Conservation (phyloP, 2,888 invertebrate species). For the Tribolium freemani region DNA sequence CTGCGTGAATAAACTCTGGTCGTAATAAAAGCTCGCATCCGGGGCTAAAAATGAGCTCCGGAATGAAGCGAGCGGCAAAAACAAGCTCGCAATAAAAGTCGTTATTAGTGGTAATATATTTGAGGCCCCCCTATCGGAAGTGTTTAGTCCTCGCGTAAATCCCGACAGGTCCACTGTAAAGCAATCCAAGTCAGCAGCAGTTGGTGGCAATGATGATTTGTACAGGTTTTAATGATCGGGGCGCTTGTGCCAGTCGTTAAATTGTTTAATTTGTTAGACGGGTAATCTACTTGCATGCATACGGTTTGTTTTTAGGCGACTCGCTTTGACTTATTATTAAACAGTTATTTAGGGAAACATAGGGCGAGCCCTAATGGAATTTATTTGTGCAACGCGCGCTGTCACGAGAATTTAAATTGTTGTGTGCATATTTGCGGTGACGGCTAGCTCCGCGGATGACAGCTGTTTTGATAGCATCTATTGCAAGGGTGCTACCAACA, state of each 20-base stretch:
- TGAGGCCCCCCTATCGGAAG: slow-evolving; percentile 56
- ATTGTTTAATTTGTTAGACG: slow-evolving; percentile 12
- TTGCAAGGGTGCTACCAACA: not conserved
- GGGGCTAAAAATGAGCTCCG: slow-evolving; percentile 46
- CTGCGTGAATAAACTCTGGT: slow-evolving; percentile 31
- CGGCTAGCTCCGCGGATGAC: slow-evolving; percentile 8
- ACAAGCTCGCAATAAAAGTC: slow-evolving; percentile 56
- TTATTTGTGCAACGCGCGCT: slow-evolving; percentile 30
- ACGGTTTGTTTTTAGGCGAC: slow-evolving; percentile 26
- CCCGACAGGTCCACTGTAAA: slow-evolving; percentile 61
- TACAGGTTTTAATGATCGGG: slow-evolving; percentile 64
- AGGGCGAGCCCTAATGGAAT: slow-evolving; percentile 27
- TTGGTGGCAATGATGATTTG: slow-evolving; percentile 66
- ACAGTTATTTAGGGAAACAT: slow-evolving; percentile 33
- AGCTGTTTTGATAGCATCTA: slow-evolving; percentile 1
- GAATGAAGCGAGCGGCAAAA: slow-evolving; percentile 49
- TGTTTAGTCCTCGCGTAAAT: slow-evolving; percentile 64
- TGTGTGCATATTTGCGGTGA: slow-evolving; percentile 28
- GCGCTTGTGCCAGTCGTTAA: slow-evolving; percentile 20
- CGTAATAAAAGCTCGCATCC: slow-evolving; percentile 37
- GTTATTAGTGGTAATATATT: slow-evolving; percentile 57
- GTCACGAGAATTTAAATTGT: slow-evolving; percentile 33
- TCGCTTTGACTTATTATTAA: slow-evolving; percentile 40
- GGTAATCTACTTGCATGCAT: not conserved
- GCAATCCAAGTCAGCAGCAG: slow-evolving; percentile 66